Evolutionary conservation across 2,797 vertebrate genomes (phyloP), one percentile per base, ranked within the genome.

Genomic region (Calcarius lapponicus): DNA sequence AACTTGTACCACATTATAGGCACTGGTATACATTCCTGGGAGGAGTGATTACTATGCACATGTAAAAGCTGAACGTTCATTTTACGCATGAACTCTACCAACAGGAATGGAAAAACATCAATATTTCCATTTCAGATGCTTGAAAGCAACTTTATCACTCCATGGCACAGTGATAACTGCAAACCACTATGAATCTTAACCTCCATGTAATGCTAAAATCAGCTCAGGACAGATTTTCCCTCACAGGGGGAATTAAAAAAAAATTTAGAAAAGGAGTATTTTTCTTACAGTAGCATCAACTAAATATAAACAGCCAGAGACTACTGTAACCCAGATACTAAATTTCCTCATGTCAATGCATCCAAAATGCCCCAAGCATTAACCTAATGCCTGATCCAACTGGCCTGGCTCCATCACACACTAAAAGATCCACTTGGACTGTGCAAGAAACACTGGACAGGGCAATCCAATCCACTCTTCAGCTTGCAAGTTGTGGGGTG

Each of bases 91-190:
- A 94, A 85, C 31, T 90, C 82, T 94, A 87, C 70, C 80, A 80
- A 91, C 53, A 80, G 64, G 47, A 94, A 76, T 0, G 8, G 64
- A 83, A 88, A 92, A 88, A 76, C 74, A 88, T 96, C 91, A 94
- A 94, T 96, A 96, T 61, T 47, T 51, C 62, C 43, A 82, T 64
- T 95, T 84, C 32, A 84, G 67, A 91, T 57, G 79, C 73, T 86
- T 60, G 73, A 86, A 92, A 92, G 88, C 56, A 91, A 66, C 51
- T 48, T 88, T 75, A 62, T 51, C 78, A 69, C 34, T 70, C 43
- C 72, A 58, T n/a, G 31, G 42, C 58, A 69, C 2, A 80, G 51
- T 4, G 53, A 72, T 83, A 91, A 78, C 66, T 65, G 69, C 51
- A 75, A 93, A 62, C 34, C 2, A 6, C 80, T 86, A 53, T 5